These are phyloP conservation scores for Eledone cirrhosa DNA, from an alignment of 2,888 invertebrate species.

Conservation along the genomic window DNA sequence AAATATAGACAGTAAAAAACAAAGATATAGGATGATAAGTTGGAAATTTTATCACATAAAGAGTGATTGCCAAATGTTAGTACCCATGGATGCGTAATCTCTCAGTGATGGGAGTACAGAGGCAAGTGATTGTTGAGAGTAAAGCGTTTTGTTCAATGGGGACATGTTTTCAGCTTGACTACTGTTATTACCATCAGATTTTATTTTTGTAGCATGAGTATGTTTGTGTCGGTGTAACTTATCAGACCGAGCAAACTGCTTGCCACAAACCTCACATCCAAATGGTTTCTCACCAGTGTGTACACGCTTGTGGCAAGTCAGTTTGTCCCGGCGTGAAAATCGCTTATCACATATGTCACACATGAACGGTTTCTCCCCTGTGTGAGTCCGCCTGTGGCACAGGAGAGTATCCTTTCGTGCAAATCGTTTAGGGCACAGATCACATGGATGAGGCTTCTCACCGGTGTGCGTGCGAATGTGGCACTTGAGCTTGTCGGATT, in stretches of 20 bases:
- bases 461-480: constrained; percentile 10
- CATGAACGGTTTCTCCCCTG: background rate
- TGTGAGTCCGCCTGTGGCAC: constrained; percentile 1
- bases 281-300: constrained; percentile 10
- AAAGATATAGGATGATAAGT: no score
- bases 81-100: background rate
- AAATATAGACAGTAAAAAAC: no score
- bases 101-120: background rate
- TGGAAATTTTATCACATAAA: no score
- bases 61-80: background rate
- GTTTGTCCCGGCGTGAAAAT: constrained; percentile 10
- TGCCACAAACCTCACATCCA: constrained; percentile 14
- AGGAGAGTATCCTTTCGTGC: background rate
- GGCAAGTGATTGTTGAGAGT: background rate
- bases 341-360: background rate
- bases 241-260: constrained; percentile 15
- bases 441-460: background rate
- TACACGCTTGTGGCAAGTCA: constrained; percentile 9
- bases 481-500: constrained; percentile 20
- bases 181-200: background rate
- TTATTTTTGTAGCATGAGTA: background rate
- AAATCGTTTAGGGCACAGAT: background rate
- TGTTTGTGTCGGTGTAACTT: background rate
- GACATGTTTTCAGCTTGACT: background rate
- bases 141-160: background rate